Base-by-base conservation (phyloP, 2,797 vertebrate species). In the Sebastes aleutianus region DNA sequence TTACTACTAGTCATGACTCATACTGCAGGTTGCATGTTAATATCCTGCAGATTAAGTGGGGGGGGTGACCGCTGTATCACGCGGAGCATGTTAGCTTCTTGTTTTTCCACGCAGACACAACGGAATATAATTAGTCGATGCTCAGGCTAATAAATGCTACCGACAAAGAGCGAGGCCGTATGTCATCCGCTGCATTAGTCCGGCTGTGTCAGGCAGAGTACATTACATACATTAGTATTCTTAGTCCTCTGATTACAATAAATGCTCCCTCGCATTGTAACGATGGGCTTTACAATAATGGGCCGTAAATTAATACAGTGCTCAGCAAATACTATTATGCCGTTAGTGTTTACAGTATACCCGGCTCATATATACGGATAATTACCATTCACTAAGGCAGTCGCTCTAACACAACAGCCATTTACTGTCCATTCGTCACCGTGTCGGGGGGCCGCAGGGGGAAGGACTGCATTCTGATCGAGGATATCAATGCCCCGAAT, bases 221-320 rank as follows among this genome's bases (percentile, higher is more conserved):
- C 91, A 88, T 92, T 92, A 92, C 89, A 89, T 90, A 91, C 92
- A 92, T 95, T 94, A 93, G 83, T 87, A 90, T 89, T 91, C 85
- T 85, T 82, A 76, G 82, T 83, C 78, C 84, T 89, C 70, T 87
- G 92, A 92, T 93, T 93, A 92, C 93, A 91, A 91, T 89, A 88
- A 93, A 91, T 76, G 86, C 86, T 84, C 76, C 74, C 80, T 89
- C 57, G 53, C 87, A 84, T 88, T 91, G 90, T 87, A 91, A 90
- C 80, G 70, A 89, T 89, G 88, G 88, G 84, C 85, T 93, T 89
- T 89, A 95, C 94, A 94, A 95, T 94, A 94, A 94, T 92, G 87
- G 92, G 72, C 80, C 93, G 92, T 95, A 95, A 96, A 96, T 96
- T 94, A 95, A 95, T 93, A 92, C 89, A 84, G 87, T 88, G 84